Conservation (phyloP, 2,797 vertebrate species). For the Mormyrops attenuatus region DNA sequence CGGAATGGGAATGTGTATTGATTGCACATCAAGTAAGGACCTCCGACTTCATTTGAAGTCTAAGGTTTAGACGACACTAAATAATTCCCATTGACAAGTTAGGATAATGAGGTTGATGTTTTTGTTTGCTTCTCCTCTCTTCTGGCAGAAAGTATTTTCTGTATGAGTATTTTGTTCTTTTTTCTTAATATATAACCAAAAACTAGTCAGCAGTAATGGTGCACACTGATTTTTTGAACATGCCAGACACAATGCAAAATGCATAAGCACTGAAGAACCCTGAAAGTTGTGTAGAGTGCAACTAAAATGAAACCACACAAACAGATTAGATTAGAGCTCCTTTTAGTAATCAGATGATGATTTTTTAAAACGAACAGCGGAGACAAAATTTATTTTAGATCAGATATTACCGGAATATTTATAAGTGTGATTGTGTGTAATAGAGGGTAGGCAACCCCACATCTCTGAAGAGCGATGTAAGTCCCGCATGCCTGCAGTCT, state of each 20-base stretch:
- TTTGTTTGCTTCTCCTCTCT: slow-evolving; percentile 42
- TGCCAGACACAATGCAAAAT: neutral
- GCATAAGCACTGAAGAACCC: neutral
- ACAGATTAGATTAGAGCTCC: neutral
- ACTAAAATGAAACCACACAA: neutral
- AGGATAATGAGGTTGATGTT: slow-evolving; percentile 63
- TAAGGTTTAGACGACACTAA: slow-evolving; percentile 35
- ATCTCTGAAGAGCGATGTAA: neutral
- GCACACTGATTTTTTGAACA: neutral
- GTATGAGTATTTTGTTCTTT: slow-evolving; percentile 41
- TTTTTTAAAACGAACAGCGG: neutral
- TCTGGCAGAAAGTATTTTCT: slow-evolving; percentile 43
- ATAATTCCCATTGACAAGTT: slow-evolving; percentile 50
- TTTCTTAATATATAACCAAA: neutral
- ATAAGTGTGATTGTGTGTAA: neutral
- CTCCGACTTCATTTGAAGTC: slow-evolving; percentile 43
- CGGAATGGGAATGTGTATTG: slow-evolving; percentile 41
- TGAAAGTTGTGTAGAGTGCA: neutral
- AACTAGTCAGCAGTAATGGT: neutral
- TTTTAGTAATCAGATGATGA: neutral
- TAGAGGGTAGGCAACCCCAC: neutral
- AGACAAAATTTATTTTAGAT: neutral
- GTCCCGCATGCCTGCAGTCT: neutral
- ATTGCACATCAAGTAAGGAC: slow-evolving; percentile 39
- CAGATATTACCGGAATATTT: neutral